These are phyloP conservation scores for Picathartes gymnocephalus DNA, from an alignment of 2,113 vertebrate genomes.

Conservation along the genomic window DNA sequence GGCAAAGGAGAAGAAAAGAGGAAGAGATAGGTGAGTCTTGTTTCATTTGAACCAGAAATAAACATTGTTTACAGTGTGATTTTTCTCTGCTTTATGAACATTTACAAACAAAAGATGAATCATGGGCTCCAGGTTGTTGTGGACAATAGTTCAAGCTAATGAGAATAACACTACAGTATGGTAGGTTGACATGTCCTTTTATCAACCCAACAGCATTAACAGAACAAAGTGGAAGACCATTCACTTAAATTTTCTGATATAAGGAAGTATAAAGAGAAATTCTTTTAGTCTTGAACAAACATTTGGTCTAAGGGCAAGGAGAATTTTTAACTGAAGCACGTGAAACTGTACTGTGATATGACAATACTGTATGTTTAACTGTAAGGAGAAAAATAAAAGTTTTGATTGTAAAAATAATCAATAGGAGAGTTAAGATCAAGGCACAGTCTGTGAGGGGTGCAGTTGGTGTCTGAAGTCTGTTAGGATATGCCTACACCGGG, in stretches of 20 bases:
- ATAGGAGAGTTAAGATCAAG: not conserved
- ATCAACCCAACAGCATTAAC: not conserved
- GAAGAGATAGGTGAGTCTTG: not conserved
- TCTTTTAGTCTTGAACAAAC: not conserved
- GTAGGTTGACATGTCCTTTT: not conserved
- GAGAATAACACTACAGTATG: not conserved
- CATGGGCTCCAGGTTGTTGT: not conserved
- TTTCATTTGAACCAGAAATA: not conserved
- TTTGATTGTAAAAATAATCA: not conserved
- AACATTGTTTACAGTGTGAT: not conserved
- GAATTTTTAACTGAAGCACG: not conserved
- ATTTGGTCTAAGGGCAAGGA: not conserved
- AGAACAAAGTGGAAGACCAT: not conserved
- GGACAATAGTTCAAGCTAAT: not conserved
- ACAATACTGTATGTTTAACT: not conserved
- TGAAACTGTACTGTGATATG: not conserved
- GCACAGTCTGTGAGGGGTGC: not conserved
- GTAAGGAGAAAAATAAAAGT: not conserved
- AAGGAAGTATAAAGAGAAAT: not conserved
- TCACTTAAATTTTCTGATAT: not conserved
- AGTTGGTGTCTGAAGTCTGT: not conserved
- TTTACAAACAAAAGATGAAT: not conserved
- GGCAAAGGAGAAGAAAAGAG: not conserved
- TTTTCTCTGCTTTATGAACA: not conserved
- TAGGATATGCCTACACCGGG: rapidly evolving